Evolutionary conservation across 2,113 vertebrate genomes (phyloP).

Genomic region (Cichladusa arquata): DNA sequence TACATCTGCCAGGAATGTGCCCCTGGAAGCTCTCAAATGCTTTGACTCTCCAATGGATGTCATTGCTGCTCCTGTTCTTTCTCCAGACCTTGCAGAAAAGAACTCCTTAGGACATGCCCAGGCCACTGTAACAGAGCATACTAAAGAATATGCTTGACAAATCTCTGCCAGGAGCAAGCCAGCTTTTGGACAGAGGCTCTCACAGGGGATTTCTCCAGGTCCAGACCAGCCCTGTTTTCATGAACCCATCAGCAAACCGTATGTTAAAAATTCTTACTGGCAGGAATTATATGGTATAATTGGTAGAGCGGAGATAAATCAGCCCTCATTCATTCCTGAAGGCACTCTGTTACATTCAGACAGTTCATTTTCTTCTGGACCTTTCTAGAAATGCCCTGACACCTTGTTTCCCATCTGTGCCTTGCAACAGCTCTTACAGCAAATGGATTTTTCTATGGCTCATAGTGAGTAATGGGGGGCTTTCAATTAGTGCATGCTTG

Average conservation of each 20-base stretch:
- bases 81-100: not conserved
- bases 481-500: conserved; percentile 50
- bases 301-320: not conserved
- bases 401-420: not conserved
- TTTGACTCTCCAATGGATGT: not conserved
- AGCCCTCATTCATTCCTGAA: conserved; percentile 9
- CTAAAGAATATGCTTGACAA: not conserved
- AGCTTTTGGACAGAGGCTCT: conserved; percentile 8
- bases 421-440: conserved; percentile 42
- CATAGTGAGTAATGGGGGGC: not conserved
- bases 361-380: conserved; percentile 42
- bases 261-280: conserved; percentile 33
- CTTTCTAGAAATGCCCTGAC: conserved; percentile 27
- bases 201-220: not conserved
- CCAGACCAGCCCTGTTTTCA: not conserved
- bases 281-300: not conserved
- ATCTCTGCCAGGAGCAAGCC: not conserved
- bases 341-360: not conserved
- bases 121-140: not conserved
- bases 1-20: not conserved
- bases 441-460: conserved; percentile 38
- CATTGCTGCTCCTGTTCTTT: not conserved
- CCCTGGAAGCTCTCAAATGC: not conserved
- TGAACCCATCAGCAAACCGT: conserved; percentile 39
- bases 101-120: not conserved